Evolutionary conservation across 2,888 invertebrate genomes (phyloP).

Genomic region (Ectemnius cavifrons): DNA sequence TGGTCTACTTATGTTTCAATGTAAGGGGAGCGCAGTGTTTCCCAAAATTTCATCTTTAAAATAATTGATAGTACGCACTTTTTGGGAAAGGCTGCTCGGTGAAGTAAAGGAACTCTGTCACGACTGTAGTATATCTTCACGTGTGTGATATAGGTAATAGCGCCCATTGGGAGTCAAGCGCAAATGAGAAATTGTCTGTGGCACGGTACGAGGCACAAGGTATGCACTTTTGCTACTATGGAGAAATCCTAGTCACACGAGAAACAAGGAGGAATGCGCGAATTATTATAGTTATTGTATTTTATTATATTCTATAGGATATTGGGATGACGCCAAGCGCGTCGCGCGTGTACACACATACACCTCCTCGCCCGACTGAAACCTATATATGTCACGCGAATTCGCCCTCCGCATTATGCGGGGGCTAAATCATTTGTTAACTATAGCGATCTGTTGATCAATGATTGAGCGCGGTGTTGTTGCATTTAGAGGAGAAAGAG

Average conservation of each 20-base stretch:
- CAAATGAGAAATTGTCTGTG: conserved; percentile 45
- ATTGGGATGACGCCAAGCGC: conserved; percentile 40
- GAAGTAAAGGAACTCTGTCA: conserved; percentile 23
- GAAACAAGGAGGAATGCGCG: conserved; percentile 50
- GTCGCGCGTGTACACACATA: conserved; percentile 6
- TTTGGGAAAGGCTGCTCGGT: no score
- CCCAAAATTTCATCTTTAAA: no score
- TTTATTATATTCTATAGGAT: conserved; percentile 62
- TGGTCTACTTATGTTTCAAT: no score
- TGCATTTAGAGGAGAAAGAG: conserved; percentile 36
- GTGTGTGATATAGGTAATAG: conserved; percentile 43
- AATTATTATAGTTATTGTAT: conserved; percentile 65
- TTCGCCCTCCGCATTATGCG: neutral
- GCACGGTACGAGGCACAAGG: conserved; percentile 58
- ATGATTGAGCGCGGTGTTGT: conserved; percentile 18
- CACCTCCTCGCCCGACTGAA: conserved; percentile 26
- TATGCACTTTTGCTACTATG: conserved; percentile 63
- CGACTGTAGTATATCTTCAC: conserved; percentile 46
- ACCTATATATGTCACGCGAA: conserved; percentile 5
- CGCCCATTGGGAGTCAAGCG: conserved; percentile 22
- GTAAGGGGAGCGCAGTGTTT: no score
- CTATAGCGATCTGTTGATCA: neutral
- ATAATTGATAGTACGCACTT: no score
- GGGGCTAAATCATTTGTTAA: conserved; percentile 45
- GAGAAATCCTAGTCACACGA: conserved; percentile 71